Evolutionary conservation across 2,113 vertebrate species (phyloP).

Genomic region (Xiphophorus hellerii): DNA sequence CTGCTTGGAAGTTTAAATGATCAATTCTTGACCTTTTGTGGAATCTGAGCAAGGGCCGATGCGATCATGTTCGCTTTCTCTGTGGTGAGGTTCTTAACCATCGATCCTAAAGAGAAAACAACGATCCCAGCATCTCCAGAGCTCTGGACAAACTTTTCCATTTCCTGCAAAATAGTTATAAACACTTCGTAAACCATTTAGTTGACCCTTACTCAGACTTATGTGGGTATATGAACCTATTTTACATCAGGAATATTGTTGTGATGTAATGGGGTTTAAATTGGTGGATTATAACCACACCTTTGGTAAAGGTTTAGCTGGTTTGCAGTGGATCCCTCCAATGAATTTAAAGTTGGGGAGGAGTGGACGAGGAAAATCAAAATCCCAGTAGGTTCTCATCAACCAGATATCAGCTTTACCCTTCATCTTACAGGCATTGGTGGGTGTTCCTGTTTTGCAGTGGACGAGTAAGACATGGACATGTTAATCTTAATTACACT

Average conservation of each 20-base stretch:
- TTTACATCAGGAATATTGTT: background rate
- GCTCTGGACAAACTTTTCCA: slow-evolving; percentile 89
- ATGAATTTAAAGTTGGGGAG: slow-evolving; percentile 92
- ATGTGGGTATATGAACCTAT: background rate
- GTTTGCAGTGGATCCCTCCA: slow-evolving; percentile 89
- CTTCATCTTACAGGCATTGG: slow-evolving; percentile 80
- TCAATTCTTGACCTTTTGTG: slow-evolving; percentile 84
- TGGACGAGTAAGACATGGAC: too few relatives aligned
- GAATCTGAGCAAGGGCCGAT: slow-evolving; percentile 85
- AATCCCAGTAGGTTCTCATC: slow-evolving; percentile 92
- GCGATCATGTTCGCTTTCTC: slow-evolving; percentile 86
- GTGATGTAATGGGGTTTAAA: background rate
- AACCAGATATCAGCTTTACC: slow-evolving; percentile 91
- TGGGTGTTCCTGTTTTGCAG: slow-evolving; percentile 1
- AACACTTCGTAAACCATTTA: background rate
- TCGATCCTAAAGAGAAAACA: slow-evolving; percentile 87
- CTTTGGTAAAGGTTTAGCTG: slow-evolving; percentile 86
- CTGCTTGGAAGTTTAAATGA: too few relatives aligned
- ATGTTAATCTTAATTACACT: background rate
- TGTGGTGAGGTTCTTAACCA: slow-evolving; percentile 83
- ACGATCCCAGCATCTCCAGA: slow-evolving; percentile 87
- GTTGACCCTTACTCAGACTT: background rate
- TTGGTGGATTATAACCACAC: background rate
- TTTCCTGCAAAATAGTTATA: slow-evolving; percentile 76
- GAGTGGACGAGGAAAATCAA: slow-evolving; percentile 89